Percentiles rank a stretch among this genome's conserved stretches.
These are phyloP conservation scores for Leucoraja erinaceus DNA, from an alignment of 2,113 vertebrate species.

Conservation along the genomic window DNA sequence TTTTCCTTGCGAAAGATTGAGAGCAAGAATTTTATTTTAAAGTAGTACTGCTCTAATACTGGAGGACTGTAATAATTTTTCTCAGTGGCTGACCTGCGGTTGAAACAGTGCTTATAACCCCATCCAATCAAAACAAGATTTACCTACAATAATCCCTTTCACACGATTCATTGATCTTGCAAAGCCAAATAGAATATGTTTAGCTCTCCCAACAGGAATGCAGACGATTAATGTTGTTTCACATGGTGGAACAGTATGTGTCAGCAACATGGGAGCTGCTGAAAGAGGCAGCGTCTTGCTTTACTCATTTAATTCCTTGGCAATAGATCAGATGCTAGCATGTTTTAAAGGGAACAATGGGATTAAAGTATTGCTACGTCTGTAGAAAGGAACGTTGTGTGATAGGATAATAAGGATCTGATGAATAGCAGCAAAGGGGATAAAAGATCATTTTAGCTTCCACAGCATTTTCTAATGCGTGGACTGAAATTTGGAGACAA, in stretches of 20 bases:
- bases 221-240: not conserved
- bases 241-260: not conserved
- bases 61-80: not conserved
- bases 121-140: slow-evolving; percentile 25
- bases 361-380: not conserved
- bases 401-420: not conserved
- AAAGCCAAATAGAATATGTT: not conserved
- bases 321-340: not conserved
- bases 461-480: not conserved
- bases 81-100: not conserved
- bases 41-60: not conserved
- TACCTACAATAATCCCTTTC: not conserved
- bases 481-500: not conserved
- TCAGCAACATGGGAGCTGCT: not conserved
- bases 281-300: not conserved
- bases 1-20: not conserved
- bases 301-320: slow-evolving; percentile 3
- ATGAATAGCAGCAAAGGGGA: not conserved
- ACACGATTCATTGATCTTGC: not conserved
- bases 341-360: not conserved
- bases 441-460: not conserved
- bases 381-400: not conserved
- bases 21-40: slow-evolving; percentile 26
- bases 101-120: not conserved
- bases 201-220: not conserved